Conservation (phyloP, 2,113 vertebrate species). For the Myotis davidii region DNA sequence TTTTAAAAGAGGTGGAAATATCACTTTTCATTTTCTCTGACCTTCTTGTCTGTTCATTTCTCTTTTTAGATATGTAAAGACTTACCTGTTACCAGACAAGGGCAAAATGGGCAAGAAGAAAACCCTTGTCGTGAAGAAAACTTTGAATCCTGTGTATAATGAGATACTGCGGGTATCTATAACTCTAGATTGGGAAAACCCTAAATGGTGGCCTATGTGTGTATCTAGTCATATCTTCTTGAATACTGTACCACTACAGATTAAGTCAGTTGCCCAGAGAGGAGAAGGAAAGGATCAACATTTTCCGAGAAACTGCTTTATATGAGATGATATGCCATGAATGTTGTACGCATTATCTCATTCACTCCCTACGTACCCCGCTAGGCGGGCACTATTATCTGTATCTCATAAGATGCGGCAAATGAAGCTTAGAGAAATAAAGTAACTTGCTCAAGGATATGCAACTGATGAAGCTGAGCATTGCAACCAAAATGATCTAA, state of each 20-base stretch:
- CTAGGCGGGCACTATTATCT: background rate
- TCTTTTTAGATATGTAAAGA: constrained; percentile 93
- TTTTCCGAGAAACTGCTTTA: constrained; percentile 9
- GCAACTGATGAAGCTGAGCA: background rate
- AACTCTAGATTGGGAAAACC: background rate
- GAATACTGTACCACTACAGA: background rate
- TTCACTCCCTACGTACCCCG: background rate
- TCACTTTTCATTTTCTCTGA: constrained; percentile 57
- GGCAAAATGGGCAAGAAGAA: constrained; percentile 95
- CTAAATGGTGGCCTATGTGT: background rate
- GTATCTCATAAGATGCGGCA: background rate
- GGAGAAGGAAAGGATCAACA: background rate
- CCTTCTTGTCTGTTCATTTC: constrained; percentile 53
- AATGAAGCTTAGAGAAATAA: constrained; percentile 9
- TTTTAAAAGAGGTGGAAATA: background rate
- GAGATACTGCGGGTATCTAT: constrained; percentile 92
- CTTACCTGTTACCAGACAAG: constrained; percentile 95
- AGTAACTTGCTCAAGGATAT: background rate
- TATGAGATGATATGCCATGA: background rate
- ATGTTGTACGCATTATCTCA: background rate
- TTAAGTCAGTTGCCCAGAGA: background rate
- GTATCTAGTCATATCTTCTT: background rate
- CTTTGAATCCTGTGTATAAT: constrained; percentile 93
- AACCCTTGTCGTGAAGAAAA: constrained; percentile 95
- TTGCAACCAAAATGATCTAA: background rate